Conservation (phyloP, 2,888 invertebrate species). For the Nephrotoma appendiculata region DNA sequence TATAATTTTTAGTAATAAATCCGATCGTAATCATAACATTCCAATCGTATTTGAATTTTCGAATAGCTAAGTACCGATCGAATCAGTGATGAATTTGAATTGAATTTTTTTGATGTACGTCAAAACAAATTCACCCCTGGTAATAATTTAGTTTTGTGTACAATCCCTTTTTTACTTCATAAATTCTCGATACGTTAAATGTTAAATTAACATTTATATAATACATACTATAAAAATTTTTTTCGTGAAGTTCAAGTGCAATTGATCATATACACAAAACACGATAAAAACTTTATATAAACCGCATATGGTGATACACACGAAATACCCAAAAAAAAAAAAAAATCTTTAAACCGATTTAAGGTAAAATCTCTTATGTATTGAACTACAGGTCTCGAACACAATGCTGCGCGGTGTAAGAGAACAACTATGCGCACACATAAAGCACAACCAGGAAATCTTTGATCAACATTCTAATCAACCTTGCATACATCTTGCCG, state of each 20-base stretch:
- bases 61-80: not conserved
- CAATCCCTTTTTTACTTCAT: not conserved
- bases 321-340: not conserved
- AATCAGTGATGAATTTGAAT: not conserved
- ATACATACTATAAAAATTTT: not conserved
- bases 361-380: not conserved
- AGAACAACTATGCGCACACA: too few species aligned
- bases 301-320: not conserved
- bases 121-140: not conserved
- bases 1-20: not conserved
- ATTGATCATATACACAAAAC: not conserved
- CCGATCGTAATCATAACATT: not conserved
- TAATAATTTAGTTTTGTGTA: not conserved
- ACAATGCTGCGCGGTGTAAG: not conserved
- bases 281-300: not conserved
- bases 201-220: not conserved
- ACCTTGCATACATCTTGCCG: not conserved
- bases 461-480: not conserved
- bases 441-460: not conserved
- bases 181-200: not conserved
- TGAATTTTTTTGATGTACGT: not conserved
- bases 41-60: not conserved
- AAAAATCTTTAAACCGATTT: not conserved
- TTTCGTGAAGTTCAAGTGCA: not conserved
- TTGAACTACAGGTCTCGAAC: not conserved